phyloP scores from a whole-genome alignment of 2,888 invertebrate species.

The Nomada flava region DNA sequence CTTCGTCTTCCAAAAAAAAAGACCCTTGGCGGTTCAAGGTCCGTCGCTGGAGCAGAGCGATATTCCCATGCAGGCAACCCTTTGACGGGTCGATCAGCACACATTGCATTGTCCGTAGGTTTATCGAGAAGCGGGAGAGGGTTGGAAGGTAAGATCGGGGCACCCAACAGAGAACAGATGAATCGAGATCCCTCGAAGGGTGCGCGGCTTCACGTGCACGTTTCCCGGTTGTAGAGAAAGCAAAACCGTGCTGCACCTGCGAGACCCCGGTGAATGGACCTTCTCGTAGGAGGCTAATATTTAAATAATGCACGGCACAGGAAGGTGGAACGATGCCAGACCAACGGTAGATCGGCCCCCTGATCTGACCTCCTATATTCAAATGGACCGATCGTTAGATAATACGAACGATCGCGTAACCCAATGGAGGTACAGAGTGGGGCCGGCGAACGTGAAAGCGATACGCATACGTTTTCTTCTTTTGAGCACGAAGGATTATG shows the following conservation, averaged over 20 bases:
- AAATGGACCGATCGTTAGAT: constrained; percentile 80
- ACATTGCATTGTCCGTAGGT: constrained; percentile 64
- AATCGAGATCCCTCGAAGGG: constrained; percentile 68
- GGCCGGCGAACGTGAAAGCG: constrained; percentile 15
- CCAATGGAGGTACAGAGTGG: constrained; percentile 13
- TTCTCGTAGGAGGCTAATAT: constrained; percentile 79
- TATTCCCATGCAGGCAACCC: constrained; percentile 72
- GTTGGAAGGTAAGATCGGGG: constrained; percentile 36
- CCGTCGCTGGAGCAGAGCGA: constrained; percentile 33
- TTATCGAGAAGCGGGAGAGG: constrained; percentile 47
- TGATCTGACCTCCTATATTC: constrained; percentile 76
- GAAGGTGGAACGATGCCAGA: constrained; percentile 46
- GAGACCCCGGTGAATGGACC: constrained; percentile 66
- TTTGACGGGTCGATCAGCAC: constrained; percentile 68
- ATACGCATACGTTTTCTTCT: constrained; percentile 9
- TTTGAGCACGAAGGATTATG: background rate
- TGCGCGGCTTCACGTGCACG: constrained; percentile 58
- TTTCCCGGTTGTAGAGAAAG: constrained; percentile 71
- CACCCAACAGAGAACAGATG: constrained; percentile 67
- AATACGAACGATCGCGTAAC: constrained; percentile 77
- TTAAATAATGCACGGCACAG: constrained; percentile 78
- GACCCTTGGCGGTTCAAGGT: constrained; percentile 55
- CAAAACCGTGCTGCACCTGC: constrained; percentile 74
- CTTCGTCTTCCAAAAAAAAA: constrained; percentile 41
- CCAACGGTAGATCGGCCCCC: constrained; percentile 62